Evolutionary conservation across 2,797 vertebrate genomes (phyloP).

Genomic region (Zalophus californianus): DNA sequence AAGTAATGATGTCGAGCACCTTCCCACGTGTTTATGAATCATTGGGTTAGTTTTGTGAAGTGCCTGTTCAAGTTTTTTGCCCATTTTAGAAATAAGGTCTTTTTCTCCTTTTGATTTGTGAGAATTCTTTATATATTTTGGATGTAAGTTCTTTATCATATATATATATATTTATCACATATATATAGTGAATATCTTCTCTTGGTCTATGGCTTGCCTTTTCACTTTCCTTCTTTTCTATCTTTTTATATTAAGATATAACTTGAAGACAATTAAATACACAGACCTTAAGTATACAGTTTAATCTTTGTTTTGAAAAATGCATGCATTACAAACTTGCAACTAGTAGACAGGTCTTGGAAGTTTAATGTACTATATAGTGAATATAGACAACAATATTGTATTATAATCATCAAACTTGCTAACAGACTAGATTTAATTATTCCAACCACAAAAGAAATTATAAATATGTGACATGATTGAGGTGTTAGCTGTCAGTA

Average conservation of each 20-base stretch:
- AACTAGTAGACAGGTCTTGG: neutral
- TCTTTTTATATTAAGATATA: neutral
- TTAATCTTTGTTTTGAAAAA: conserved; percentile 22
- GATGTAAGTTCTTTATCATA: neutral
- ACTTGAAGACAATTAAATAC: neutral
- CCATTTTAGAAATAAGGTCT: neutral
- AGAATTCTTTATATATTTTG: neutral
- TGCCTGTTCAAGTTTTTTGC: neutral
- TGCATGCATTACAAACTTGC: neutral
- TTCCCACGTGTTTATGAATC: neutral
- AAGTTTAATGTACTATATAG: neutral
- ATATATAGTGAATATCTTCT: neutral
- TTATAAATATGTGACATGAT: neutral
- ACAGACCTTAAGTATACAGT: neutral
- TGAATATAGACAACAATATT: neutral
- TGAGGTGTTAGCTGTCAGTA: neutral
- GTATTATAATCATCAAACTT: neutral
- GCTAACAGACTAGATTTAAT: neutral
- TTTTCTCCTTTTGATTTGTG: neutral
- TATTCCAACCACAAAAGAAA: neutral
- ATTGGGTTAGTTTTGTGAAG: neutral
- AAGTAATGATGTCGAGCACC: neutral
- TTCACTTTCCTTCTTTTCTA: neutral
- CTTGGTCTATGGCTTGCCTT: neutral
- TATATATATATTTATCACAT: neutral